Evolutionary conservation across 2,888 invertebrate species (phyloP).

Genomic region (Melinaea menophilus): DNA sequence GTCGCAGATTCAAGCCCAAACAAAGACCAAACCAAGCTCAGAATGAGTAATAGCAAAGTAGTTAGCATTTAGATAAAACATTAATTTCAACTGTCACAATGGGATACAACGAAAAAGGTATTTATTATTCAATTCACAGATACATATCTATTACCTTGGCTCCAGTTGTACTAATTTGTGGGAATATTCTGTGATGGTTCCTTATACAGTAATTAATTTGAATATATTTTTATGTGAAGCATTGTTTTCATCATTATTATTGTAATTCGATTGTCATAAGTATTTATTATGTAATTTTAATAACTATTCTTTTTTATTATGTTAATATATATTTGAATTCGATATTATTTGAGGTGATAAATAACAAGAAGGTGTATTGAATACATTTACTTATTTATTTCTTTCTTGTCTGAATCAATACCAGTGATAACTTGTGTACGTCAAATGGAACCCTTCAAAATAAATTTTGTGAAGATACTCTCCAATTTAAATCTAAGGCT

Average conservation of each 20-base stretch:
- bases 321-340: no score
- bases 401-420: no score
- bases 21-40: constrained; percentile 33
- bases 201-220: background rate
- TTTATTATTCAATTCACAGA: constrained; percentile 34
- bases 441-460: no score
- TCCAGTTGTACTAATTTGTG: constrained; percentile 22
- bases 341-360: no score
- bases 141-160: constrained; percentile 28
- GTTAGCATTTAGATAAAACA: constrained; percentile 38
- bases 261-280: background rate
- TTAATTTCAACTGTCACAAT: constrained; percentile 36
- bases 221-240: no score
- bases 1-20: constrained; percentile 24
- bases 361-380: no score
- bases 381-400: no score
- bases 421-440: no score
- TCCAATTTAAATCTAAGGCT: no score
- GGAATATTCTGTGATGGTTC: constrained; percentile 23
- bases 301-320: no score
- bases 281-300: no score
- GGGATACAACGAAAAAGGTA: constrained; percentile 32
- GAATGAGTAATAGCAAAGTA: constrained; percentile 39
- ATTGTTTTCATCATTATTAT: background rate
- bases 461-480: no score